Percentiles rank a stretch among this genome's conserved stretches.
Conservation (phyloP, 1,140 invertebrate species). For the Philaenus spumarius region DNA sequence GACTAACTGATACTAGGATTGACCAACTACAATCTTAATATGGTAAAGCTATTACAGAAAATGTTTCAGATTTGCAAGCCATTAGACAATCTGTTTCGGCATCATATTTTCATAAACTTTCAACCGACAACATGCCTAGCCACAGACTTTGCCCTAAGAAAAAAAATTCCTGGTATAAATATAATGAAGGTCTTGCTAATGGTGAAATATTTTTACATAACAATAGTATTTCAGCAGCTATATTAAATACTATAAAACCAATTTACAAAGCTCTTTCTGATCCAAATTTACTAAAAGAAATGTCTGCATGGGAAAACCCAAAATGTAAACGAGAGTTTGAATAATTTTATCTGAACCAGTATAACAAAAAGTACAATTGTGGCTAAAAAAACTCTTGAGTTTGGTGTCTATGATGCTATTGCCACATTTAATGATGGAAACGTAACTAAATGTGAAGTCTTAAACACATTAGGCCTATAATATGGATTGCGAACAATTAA, state of each 20-base stretch:
- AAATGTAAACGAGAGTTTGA: too few relatives aligned
- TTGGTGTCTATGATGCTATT: too few relatives aligned
- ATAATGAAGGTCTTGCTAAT: slow-evolving; percentile 12
- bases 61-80: slow-evolving; percentile 29
- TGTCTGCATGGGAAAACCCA: slow-evolving; percentile 20
- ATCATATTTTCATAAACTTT: slow-evolving; percentile 33
- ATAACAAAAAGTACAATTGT: too few relatives aligned
- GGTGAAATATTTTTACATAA: slow-evolving; percentile 1
- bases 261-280: slow-evolving; percentile 19
- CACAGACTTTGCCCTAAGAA: slow-evolving; percentile 28
- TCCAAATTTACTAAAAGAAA: slow-evolving; percentile 23
- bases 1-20: slow-evolving; percentile 19
- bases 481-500: too few relatives aligned
- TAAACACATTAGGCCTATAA: too few relatives aligned
- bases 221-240: slow-evolving; percentile 13
- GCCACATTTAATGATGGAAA: too few relatives aligned
- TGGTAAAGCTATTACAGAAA: slow-evolving; percentile 20
- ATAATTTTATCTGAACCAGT: too few relatives aligned
- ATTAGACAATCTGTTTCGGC: slow-evolving; percentile 36
- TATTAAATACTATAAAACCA: slow-evolving; percentile 20
- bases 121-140: slow-evolving; percentile 31
- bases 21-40: slow-evolving; percentile 18
- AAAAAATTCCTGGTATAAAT: slow-evolving; percentile 28
- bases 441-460: too few relatives aligned
- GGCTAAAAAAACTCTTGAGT: too few relatives aligned